Conservation (phyloP, 2,797 vertebrate genomes). For the Falco concolor region DNA sequence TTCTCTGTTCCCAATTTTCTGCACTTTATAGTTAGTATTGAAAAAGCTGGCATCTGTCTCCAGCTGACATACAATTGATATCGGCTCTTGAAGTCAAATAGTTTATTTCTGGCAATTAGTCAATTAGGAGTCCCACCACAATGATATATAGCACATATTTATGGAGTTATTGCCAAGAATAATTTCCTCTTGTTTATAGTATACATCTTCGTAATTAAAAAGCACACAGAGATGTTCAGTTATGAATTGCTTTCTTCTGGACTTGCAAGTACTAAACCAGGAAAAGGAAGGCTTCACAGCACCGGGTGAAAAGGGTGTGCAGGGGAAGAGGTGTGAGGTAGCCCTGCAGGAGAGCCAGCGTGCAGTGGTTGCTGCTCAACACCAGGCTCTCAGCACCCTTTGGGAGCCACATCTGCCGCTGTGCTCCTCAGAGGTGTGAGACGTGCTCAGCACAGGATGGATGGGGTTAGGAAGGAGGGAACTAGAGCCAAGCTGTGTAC, state of each 20-base stretch:
- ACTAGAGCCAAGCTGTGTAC: not conserved
- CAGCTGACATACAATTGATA: not conserved
- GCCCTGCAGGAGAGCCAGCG: not conserved
- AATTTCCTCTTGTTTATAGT: not conserved
- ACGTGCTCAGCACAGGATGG: not conserved
- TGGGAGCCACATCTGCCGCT: fast-evolving
- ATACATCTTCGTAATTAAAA: not conserved
- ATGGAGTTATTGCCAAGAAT: not conserved
- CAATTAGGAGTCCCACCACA: not conserved
- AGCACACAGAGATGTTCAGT: not conserved
- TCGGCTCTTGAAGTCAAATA: not conserved
- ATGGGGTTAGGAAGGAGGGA: not conserved
- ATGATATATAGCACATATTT: not conserved
- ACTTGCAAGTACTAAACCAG: not conserved
- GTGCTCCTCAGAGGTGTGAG: fast-evolving
- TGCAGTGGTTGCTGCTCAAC: not conserved
- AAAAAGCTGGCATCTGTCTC: not conserved
- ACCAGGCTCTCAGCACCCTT: not conserved
- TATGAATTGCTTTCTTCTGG: not conserved
- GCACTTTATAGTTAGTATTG: not conserved
- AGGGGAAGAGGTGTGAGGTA: not conserved
- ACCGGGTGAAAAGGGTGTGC: not conserved
- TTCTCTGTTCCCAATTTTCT: not conserved
- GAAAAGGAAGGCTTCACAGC: not conserved
- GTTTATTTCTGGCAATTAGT: not conserved